Conservation (phyloP, 1,140 invertebrate genomes). For the Archegozetes longisetosus region DNA sequence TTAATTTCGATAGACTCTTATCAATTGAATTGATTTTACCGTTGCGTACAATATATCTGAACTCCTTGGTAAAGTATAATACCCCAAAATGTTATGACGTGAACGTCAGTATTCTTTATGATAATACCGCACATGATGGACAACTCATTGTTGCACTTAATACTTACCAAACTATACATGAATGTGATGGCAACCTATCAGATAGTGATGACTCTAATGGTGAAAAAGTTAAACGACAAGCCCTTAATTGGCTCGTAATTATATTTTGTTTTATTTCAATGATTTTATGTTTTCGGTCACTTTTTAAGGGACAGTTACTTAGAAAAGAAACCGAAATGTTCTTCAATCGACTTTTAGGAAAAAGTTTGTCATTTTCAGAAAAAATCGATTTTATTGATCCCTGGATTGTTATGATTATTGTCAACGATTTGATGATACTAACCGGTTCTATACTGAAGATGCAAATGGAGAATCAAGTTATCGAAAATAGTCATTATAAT, state of each 20-base stretch:
- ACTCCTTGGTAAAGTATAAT: constrained; percentile 58
- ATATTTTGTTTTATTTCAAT: constrained; percentile 65
- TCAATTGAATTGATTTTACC: constrained; percentile 50
- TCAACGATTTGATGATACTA: constrained; percentile 86
- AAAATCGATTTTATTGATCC: constrained; percentile 82
- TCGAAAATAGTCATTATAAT: constrained; percentile 50
- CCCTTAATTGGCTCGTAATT: constrained; percentile 78
- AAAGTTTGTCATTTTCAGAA: constrained; percentile 54
- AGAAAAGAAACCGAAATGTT: constrained; percentile 59
- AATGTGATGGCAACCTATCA: constrained; percentile 58
- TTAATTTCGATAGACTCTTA: constrained; percentile 46
- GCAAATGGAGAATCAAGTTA: neutral
- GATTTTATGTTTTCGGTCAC: constrained; percentile 66
- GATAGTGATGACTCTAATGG: constrained; percentile 11
- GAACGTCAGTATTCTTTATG: constrained; percentile 41
- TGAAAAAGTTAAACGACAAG: constrained; percentile 14
- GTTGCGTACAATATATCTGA: constrained; percentile 73
- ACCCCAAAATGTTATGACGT: constrained; percentile 78
- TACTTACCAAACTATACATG: constrained; percentile 52
- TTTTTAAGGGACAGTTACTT: constrained; percentile 68
- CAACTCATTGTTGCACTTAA: constrained; percentile 71
- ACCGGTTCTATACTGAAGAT: constrained; percentile 48
- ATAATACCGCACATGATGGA: constrained; percentile 25
- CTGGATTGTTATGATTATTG: constrained; percentile 95
- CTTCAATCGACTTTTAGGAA: constrained; percentile 51